Conservation (phyloP, 2,797 vertebrate species). For the Siniperca scherzeri region DNA sequence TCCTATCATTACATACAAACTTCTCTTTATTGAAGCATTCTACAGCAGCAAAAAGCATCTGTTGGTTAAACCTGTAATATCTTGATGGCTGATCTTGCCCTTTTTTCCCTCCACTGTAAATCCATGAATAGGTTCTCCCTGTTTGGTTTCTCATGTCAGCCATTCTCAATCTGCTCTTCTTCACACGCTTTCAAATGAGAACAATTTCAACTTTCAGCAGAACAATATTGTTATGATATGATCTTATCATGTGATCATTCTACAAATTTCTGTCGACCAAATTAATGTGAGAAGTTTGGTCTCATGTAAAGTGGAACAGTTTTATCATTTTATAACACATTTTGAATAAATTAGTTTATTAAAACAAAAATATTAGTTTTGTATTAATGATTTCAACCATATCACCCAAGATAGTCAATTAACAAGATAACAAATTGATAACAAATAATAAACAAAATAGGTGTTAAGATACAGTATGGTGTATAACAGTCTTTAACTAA, state of each 20-base stretch:
- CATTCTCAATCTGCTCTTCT: not conserved
- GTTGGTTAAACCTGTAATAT: slow-evolving; percentile 2
- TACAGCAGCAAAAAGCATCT: not conserved
- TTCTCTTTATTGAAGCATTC: not conserved
- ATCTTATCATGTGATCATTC: too few relatives aligned
- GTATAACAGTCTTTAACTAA: not conserved
- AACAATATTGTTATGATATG: too few relatives aligned
- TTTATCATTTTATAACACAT: too few relatives aligned
- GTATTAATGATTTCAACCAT: not conserved
- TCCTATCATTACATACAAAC: not conserved
- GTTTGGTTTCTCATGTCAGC: not conserved
- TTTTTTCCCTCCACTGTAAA: slow-evolving; percentile 9
- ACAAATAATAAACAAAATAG: not conserved
- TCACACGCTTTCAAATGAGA: not conserved
- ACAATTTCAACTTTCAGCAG: too few relatives aligned
- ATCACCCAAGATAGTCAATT: too few relatives aligned
- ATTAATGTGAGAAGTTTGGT: not conserved
- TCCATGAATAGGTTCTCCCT: not conserved
- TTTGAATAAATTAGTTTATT: too few relatives aligned
- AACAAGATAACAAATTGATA: not conserved
- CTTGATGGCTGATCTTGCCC: not conserved
- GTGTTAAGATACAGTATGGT: not conserved
- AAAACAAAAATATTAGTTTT: not conserved
- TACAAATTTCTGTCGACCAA: too few relatives aligned
- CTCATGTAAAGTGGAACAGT: too few relatives aligned